Evolutionary conservation across 53 echinoderm and acorn worm species (phyloP), one percentile per base, ranked within the genome.

Genomic region (Mesocentrotus franciscanus): DNA sequence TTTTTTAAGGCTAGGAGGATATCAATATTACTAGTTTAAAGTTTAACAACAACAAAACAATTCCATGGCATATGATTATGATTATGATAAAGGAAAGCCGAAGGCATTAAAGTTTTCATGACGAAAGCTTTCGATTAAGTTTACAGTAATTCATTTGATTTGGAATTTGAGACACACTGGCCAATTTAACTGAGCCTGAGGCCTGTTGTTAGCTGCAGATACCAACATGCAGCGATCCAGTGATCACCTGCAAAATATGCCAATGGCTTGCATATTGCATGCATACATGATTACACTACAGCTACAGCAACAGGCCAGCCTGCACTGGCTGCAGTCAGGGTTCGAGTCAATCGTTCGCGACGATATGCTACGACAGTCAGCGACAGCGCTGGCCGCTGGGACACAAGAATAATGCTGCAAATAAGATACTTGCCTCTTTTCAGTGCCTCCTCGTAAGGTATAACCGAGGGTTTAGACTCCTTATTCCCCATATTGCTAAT

Each of bases 381-480:
- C 10, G 29, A 1, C 75, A 75, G 75, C 13, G 75, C 10, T 61
- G 61, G 2, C 12, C 14, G 12, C 61, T 12, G 32, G 75, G 2
- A 18, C 79, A 35, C 17, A 79, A 29, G 35, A 36, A 39, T 76
- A 76, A 32, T 79, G 39, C 49, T 85, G 42, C 8, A n/a, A 89
- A 16, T 29, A 0, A 17, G 34, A 60, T 32, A 83, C 96, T 76
- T 79, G 96, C 97, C 97, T 97, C 96, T 93, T 78, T 94, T 97
- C 32, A 97, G 90, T 30, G 97, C 97, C 81, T 97, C 97, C 83
- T 97, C 97, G 79, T 97, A 97, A 18, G 97, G 97, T 66, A 98
- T 97, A 32, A 98, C 95, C 81, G 98, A 97, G 71, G 97, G 95
- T 90, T 92, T 97, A 72, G 97, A 97, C 91, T 98, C 98, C 93